phyloP scores from a whole-genome alignment of 64 coral and sea anemone genomes.

The Montipora capricornis region DNA sequence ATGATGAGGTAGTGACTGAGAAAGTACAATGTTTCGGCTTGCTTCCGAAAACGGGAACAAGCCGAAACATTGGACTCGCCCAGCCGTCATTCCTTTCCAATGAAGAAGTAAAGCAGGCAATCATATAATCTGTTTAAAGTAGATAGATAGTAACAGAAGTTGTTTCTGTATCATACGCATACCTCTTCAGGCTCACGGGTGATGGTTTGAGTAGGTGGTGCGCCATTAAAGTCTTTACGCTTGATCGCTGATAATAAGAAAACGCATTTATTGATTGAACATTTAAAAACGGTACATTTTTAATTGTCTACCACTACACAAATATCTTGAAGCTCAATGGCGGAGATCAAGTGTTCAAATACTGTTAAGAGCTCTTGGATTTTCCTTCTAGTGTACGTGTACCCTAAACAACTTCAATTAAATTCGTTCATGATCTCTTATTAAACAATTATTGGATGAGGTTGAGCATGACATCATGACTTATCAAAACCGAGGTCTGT shows the following conservation, averaged over 20 bases:
- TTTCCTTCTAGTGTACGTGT: no score
- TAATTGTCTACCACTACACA: no score
- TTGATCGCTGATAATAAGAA: not conserved
- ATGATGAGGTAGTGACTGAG: not conserved
- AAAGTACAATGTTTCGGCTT: not conserved
- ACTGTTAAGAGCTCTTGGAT: no score
- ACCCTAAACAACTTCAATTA: no score
- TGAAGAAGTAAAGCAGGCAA: not conserved
- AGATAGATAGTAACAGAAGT: not conserved
- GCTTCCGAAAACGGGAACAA: conserved; percentile 3
- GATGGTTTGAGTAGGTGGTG: not conserved
- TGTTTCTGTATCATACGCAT: not conserved
- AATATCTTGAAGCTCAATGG: no score
- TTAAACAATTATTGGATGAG: no score
- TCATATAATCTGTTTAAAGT: not conserved
- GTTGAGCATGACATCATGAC: no score
- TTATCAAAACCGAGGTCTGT: no score
- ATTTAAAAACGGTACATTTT: no score
- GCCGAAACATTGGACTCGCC: conserved; percentile 3
- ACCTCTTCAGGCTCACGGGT: not conserved
- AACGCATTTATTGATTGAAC: no score
- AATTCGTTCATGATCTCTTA: no score
- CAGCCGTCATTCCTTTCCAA: not conserved
- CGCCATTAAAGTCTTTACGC: not conserved
- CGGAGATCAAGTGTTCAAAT: no score